Base-by-base conservation (phyloP, 2,113 vertebrate species). In the Leptosomus discolor region DNA sequence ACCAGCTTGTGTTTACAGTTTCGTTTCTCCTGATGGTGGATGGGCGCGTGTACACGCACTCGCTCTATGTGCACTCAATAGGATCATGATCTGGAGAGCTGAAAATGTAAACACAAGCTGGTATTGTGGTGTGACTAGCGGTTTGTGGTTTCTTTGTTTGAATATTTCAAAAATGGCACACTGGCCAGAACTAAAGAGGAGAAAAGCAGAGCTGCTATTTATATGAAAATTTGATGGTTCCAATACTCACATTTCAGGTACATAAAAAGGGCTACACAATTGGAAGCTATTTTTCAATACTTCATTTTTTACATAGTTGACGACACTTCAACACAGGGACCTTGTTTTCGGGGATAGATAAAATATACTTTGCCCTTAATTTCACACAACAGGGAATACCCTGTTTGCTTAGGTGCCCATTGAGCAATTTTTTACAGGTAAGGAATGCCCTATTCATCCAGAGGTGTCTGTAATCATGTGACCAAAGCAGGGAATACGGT, bases 1-100 rank as follows among this genome's bases (percentile, higher is more conserved):
- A 98, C 97, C 98, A 98, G 98, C 98, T 98, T 98, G 98, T 98
- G 98, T 98, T 98, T 98, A 98, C 98, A 98, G 97, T 98, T 95
- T 90, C 94, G 30, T 95, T 95, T 73, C 98, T 98, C 98, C 98
- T 97, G 98, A 97, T 97, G 98, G 98, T 97, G 98, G 98, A 98
- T 97, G 96, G 97, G 98, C 97, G 97, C 98, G 92, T 96, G 98
- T 96, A 97, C 98, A 94, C 97, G 98, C 98, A 97, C 98, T 97
- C 96, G 94, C 98, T 98, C 98, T 98, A 98, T 98, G 98, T 98
- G 98, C 98, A 96, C 98, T 98, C 98, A 98, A 98, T 97, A 95
- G 98, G 98, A 98, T 98, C 98, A 97, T 98, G 98, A 98, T 98
- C 98, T 98, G 98, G 98, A 98, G 98, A 98, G 98, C 98, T 98